Conservation (phyloP, 2,797 vertebrate species). For the Eurystomus glaucurus region DNA sequence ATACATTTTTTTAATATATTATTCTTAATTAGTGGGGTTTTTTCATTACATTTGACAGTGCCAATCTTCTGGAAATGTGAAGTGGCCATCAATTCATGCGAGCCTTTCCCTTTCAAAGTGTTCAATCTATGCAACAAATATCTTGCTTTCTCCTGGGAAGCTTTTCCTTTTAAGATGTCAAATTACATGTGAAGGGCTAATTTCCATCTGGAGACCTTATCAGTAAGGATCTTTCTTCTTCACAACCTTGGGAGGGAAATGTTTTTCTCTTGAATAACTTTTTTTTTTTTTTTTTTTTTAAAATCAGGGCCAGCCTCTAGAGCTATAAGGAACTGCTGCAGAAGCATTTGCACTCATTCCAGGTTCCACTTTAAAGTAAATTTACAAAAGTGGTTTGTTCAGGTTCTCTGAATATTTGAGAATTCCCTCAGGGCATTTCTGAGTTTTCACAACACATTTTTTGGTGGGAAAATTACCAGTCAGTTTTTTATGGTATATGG, state of each 20-base stretch:
- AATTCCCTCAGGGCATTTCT: neutral
- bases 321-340: neutral
- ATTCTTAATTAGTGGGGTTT: fast-evolving
- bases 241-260: constrained; percentile 50
- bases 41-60: neutral
- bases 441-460: constrained; percentile 11
- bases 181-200: constrained; percentile 78
- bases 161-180: constrained; percentile 72
- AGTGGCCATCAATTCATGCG: constrained; percentile 27
- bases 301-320: neutral
- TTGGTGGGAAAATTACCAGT: neutral
- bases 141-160: constrained; percentile 61
- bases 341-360: neutral
- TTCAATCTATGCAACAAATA: constrained; percentile 62
- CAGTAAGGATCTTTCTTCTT: constrained; percentile 47
- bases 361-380: neutral
- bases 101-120: constrained; percentile 46
- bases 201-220: constrained; percentile 67
- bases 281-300: neutral
- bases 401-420: neutral
- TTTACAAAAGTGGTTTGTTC: neutral
- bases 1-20: neutral
- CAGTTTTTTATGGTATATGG: neutral
- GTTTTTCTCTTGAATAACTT: constrained; percentile 55
- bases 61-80: constrained; percentile 11